Conservation (phyloP, 2,888 invertebrate species). For the Cryptosula pallasiana region DNA sequence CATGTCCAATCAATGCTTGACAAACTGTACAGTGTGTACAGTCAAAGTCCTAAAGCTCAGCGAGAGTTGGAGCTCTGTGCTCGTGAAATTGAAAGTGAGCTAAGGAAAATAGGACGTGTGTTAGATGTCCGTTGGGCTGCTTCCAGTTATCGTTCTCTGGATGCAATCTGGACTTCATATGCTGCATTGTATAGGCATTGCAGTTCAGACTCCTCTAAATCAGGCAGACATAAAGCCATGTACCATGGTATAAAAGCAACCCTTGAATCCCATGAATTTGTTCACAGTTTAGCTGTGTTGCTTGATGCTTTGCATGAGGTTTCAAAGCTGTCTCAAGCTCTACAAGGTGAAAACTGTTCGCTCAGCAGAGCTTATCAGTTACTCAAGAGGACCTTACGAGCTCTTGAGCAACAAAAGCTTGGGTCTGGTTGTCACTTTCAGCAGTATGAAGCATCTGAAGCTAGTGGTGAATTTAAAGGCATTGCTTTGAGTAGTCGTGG, state of each 20-base stretch:
- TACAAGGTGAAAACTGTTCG: too few species aligned
- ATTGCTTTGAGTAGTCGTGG: too few species aligned
- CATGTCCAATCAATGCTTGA: background rate
- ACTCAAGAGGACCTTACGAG: too few species aligned
- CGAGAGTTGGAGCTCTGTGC: background rate
- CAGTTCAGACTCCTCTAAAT: background rate
- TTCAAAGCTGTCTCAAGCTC: too few species aligned
- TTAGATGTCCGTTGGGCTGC: background rate
- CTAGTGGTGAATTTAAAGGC: too few species aligned
- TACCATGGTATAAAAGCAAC: background rate
- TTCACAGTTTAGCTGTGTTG: too few species aligned
- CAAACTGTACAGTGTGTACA: background rate
- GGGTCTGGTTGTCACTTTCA: too few species aligned
- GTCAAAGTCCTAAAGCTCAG: slow-evolving; percentile 7
- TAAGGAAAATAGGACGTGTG: background rate
- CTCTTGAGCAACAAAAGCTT: too few species aligned
- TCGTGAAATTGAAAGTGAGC: background rate
- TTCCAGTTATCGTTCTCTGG: background rate
- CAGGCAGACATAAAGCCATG: background rate
- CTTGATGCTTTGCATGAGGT: too few species aligned
- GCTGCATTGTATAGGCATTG: background rate
- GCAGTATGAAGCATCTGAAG: too few species aligned
- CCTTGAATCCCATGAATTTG: background rate
- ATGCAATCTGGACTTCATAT: background rate
- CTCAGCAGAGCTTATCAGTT: too few species aligned